phyloP scores from a whole-genome alignment of 2,113 vertebrate species.

The Anguilla japonica region DNA sequence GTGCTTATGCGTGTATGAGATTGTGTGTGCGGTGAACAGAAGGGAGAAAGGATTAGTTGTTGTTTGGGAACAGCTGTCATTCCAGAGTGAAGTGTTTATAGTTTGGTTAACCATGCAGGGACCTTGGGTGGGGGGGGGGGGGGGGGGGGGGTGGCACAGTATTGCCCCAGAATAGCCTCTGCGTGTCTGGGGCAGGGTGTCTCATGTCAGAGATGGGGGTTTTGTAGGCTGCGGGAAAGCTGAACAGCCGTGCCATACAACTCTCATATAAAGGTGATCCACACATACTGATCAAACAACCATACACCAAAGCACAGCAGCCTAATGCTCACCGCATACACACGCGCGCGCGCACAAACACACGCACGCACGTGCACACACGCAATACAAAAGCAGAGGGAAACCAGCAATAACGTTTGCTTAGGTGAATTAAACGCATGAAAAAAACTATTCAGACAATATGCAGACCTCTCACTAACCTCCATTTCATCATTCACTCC shows the following conservation, averaged over 20 bases:
- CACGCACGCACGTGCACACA: not conserved
- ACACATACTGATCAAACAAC: not conserved
- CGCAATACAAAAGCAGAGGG: not conserved
- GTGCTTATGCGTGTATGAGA: no score
- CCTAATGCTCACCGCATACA: not conserved
- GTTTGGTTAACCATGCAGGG: not conserved
- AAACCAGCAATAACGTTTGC: not conserved
- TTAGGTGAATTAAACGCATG: not conserved
- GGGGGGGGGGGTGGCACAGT: not conserved
- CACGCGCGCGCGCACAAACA: not conserved
- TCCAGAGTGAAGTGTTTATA: constrained; percentile 18
- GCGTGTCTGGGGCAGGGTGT: not conserved
- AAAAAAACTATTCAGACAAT: not conserved
- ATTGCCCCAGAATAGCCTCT: not conserved
- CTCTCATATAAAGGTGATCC: not conserved
- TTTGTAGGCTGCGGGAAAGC: not conserved
- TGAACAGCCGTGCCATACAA: not conserved
- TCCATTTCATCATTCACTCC: not conserved
- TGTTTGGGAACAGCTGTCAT: constrained; percentile 19
- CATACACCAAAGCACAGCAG: no score
- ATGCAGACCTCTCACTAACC: not conserved
- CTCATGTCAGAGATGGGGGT: not conserved
- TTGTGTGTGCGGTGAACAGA: not conserved
- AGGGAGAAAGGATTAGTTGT: not conserved
- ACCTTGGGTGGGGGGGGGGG: not conserved